phyloP scores from a whole-genome alignment of 1,140 invertebrate species.

The Ericerus pela region DNA sequence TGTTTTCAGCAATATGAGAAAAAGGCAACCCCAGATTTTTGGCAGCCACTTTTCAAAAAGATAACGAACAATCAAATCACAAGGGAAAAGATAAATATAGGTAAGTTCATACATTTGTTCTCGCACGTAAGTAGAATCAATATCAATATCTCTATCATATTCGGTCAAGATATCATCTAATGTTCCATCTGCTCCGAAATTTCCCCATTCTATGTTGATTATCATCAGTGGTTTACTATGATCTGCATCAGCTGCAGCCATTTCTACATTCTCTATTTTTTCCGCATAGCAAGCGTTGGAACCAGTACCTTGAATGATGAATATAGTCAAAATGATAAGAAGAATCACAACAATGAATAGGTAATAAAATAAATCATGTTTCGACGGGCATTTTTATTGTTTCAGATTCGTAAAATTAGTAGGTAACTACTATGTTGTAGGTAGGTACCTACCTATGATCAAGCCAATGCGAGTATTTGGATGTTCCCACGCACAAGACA shows the following conservation, averaged over 20 bases:
- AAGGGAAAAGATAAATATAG: too few relatives aligned
- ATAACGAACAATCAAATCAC: too few relatives aligned
- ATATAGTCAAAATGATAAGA: constrained; percentile 27
- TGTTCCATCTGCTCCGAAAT: constrained; percentile 62
- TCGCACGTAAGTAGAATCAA: constrained; percentile 31
- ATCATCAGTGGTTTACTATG: constrained; percentile 57
- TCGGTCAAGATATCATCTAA: constrained; percentile 57
- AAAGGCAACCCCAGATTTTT: too few relatives aligned
- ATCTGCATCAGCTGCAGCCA: constrained; percentile 44
- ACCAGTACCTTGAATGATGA: constrained; percentile 85
- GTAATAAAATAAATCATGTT: not conserved
- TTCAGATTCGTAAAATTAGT: too few relatives aligned
- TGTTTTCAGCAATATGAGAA: too few relatives aligned
- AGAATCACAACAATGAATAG: not conserved
- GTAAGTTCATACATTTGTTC: constrained; percentile 13
- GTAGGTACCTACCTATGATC: constrained; percentile 13
- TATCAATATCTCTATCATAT: constrained; percentile 44
- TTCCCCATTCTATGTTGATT: constrained; percentile 73
- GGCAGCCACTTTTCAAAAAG: too few relatives aligned
- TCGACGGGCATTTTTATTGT: too few relatives aligned
- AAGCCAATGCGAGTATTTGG: constrained; percentile 52
- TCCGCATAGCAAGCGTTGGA: constrained; percentile 92
- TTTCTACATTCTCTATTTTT: constrained; percentile 43
- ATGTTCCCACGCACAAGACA: constrained; percentile 90
- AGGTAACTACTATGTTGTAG: too few relatives aligned